Base-by-base conservation (phyloP, 2,888 invertebrate genomes). In the Rutpela maculata region DNA sequence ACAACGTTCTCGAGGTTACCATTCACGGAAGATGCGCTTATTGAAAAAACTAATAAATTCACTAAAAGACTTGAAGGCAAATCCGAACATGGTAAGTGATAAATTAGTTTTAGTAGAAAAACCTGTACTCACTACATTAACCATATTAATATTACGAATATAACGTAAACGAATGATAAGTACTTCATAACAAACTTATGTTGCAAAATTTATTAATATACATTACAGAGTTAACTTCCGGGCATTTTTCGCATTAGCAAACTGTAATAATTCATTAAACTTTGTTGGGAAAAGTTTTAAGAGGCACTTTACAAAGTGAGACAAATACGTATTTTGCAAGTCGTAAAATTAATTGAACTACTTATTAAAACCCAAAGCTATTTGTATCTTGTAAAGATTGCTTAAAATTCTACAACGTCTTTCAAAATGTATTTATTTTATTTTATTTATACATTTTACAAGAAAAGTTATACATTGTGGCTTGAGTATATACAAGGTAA, bases 221-320 rank as follows among this genome's bases (percentile, higher is more conserved):
- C 55, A 63, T 72, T 63, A 72, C 56, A 55, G 59, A 55, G 55
- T 72, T 63, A 72, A 63, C 72, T 63, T 72, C 63, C 31, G 35
- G 72, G 31, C 50, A 72, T 72, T 72, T 72, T 72, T 72, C 72
- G 72, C 62, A 72, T 72, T 72, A 63, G 50, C 72, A 31, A 62
- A 72, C 55, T 72, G 38, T 63, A 72, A 55, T 72, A 63, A 63
- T 50, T 72, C 56, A 72, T 63, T 59, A 63, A 72, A 72, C 72
- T 72, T 72, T 63, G 72, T 55, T 63, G 22, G 35, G 60, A 63
- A 50, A 38, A 18, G 59, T 26, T 72, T 55, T n/a, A 50, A 62
- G 15, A 35, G 43, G 22, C 38, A 50, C 19, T 50, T 50, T 72
- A 72, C 63, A 72, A 62, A 72, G 72, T 26, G 72, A 72, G 55